These are phyloP conservation scores for Lepidocyrtinus sp. DNA, from an alignment of 2,888 invertebrate genomes.

Conservation along the genomic window DNA sequence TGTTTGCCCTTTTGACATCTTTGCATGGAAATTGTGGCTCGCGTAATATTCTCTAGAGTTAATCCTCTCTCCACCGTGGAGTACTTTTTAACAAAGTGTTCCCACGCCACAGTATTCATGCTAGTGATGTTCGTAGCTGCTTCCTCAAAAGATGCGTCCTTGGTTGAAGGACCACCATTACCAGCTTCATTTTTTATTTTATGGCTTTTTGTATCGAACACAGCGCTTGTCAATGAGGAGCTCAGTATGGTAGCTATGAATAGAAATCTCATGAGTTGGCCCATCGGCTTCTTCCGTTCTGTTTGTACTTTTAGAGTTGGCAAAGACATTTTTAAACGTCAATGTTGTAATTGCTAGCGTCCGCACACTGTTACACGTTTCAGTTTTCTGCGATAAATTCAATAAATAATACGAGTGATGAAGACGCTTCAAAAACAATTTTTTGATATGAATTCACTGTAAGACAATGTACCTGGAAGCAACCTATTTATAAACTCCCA, in stretches of 20 bases:
- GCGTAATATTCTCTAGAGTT: conserved; percentile 45
- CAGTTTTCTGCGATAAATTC: no score
- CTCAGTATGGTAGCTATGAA: conserved; percentile 29
- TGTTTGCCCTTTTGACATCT: conserved; percentile 27
- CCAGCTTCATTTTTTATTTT: background rate
- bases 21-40: conserved; percentile 42
- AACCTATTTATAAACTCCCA: no score
- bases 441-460: no score
- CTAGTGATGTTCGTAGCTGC: background rate
- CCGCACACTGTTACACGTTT: no score
- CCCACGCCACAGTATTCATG: conserved; percentile 53
- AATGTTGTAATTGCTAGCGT: no score
- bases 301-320: no score
- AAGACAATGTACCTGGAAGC: no score
- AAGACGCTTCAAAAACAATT: no score
- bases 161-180: background rate
- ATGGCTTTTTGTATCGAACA: conserved; percentile 15
- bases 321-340: no score
- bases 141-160: background rate
- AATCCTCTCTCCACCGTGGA: conserved; percentile 57
- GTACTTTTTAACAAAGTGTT: conserved; percentile 62
- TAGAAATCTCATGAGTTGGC: no score
- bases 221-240: conserved; percentile 28
- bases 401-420: no score
- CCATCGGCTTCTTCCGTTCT: no score